These are phyloP conservation scores for Gymnorhina tibicen DNA, from an alignment of 2,113 vertebrate species.

Conservation along the genomic window DNA sequence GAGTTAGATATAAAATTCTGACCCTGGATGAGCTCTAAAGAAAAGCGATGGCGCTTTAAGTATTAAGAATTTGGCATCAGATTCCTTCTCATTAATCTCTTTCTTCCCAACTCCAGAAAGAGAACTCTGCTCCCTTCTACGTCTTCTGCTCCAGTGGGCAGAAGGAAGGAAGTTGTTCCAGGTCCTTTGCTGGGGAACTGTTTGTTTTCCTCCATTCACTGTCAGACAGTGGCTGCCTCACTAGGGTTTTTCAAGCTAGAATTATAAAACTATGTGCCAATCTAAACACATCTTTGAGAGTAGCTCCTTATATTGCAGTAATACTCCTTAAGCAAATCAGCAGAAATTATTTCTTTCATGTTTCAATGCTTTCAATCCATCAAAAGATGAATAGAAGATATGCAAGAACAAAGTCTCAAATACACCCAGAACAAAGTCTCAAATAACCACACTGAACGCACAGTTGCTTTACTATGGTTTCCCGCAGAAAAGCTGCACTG, in stretches of 20 bases:
- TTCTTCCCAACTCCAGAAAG: background rate
- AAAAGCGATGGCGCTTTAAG: background rate
- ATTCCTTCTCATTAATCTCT: background rate
- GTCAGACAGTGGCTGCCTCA: background rate
- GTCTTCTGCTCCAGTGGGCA: background rate
- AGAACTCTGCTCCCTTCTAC: background rate
- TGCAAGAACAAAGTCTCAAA: background rate
- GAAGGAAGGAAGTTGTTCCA: background rate
- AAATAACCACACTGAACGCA: background rate
- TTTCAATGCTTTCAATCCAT: background rate
- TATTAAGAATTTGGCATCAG: background rate
- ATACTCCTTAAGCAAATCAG: background rate
- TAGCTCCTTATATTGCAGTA: background rate
- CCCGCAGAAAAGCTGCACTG: background rate
- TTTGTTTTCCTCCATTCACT: background rate
- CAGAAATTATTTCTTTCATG: background rate
- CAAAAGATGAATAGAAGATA: background rate
- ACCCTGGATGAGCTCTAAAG: background rate
- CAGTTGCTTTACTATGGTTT: background rate
- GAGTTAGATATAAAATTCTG: background rate
- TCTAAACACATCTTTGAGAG: background rate
- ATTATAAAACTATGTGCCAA: background rate
- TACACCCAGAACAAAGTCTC: background rate
- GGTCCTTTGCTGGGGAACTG: background rate
- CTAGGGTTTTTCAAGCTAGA: background rate